Conservation (phyloP, 2,113 vertebrate genomes). For the Rhizomys pruinosus region DNA sequence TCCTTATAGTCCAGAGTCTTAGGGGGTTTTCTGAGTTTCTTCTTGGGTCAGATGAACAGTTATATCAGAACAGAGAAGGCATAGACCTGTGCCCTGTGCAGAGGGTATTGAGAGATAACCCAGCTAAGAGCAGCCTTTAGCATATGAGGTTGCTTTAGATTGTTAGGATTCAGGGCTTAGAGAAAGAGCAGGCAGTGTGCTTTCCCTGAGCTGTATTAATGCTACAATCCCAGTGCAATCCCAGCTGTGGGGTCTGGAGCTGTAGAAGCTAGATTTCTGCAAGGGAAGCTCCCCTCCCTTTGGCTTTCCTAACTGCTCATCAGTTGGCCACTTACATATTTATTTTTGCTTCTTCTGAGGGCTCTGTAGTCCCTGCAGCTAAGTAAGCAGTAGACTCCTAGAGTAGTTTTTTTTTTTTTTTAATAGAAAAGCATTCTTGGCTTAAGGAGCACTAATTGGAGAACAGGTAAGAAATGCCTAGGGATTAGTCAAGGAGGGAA, state of each 20-base stretch:
- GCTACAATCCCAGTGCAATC: not conserved
- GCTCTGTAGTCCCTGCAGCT: not conserved
- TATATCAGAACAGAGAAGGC: not conserved
- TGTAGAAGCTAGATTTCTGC: not conserved
- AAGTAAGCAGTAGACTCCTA: not conserved
- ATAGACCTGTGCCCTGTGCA: not conserved
- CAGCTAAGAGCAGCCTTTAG: not conserved
- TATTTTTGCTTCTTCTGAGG: not conserved
- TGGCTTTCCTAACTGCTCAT: not conserved
- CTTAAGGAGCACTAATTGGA: not conserved
- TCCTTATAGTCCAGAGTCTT: not conserved
- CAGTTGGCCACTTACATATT: not conserved
- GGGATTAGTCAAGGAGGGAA: not conserved
- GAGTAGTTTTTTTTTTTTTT: conserved; percentile 17
- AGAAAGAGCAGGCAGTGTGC: not conserved
- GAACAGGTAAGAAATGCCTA: not conserved
- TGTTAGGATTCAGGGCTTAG: not conserved
- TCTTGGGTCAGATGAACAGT: not conserved
- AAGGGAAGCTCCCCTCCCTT: not conserved
- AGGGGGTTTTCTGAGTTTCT: conserved; percentile 29
- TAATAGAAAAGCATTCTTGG: conserved; percentile 39
- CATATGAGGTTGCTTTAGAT: not conserved
- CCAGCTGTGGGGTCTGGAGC: not conserved
- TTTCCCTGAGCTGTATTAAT: not conserved
- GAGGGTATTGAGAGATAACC: not conserved